Conservation (phyloP, 2,888 invertebrate genomes). For the Lasioglossum villosulum region DNA sequence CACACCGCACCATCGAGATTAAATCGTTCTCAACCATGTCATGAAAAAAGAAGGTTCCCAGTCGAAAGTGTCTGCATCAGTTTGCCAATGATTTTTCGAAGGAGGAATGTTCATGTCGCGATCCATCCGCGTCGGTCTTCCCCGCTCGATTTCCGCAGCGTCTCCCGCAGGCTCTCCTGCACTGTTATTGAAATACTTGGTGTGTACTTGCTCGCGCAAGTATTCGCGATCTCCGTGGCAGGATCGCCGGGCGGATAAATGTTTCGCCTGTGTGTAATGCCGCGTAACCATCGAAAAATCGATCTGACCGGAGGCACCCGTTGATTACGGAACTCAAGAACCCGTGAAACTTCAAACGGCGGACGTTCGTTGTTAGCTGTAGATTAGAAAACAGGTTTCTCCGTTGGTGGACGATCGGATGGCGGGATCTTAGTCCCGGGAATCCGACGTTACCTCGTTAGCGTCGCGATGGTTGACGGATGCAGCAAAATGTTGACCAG, state of each 20-base stretch:
- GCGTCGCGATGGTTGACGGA: not conserved
- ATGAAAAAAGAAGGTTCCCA: too few relatives aligned
- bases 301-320: constrained; percentile 27
- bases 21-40: too few relatives aligned
- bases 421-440: not conserved
- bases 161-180: constrained; percentile 26
- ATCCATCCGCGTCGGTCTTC: not conserved
- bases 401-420: constrained; percentile 10
- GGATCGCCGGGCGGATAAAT: constrained; percentile 51
- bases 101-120: not conserved
- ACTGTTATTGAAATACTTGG: constrained; percentile 77
- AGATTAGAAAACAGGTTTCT: constrained; percentile 64
- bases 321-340: constrained; percentile 44
- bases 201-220: constrained; percentile 68
- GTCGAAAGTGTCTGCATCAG: too few relatives aligned
- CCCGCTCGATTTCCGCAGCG: not conserved
- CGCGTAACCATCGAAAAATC: constrained; percentile 54
- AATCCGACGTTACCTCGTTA: not conserved
- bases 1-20: too few relatives aligned
- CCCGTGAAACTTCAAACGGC: constrained; percentile 52
- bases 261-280: constrained; percentile 33
- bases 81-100: not conserved
- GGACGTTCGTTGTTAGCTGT: constrained; percentile 51
- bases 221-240: constrained; percentile 61
- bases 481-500: not conserved